Base-by-base conservation (phyloP, 1,140 invertebrate species). In the Drosophila jambulina region DNA sequence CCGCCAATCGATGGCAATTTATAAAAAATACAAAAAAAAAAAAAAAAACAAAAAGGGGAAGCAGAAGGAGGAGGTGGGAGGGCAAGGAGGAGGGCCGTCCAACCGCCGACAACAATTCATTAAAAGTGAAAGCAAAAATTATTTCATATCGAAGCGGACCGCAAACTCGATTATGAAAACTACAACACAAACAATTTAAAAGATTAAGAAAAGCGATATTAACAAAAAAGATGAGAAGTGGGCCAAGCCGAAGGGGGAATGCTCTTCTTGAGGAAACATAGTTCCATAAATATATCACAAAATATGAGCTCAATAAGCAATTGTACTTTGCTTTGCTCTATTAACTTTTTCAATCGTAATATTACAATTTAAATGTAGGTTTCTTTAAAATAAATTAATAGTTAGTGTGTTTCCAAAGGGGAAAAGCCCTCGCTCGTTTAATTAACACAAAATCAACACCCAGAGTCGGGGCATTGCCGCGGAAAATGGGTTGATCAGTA, bases 111-210 rank as follows among this genome's bases (percentile, higher is more conserved):
- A 75, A 72, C 85, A 75, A 79, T 88, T 90, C 78, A 90, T 88
- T 90, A 85, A 88, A 88, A 88, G 85, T 88, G 85, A 88, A 88
- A 88, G 85, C 81, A 85, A 85, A 79, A 90, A 90, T 90, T 81
- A 88, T 90, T 88, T 81, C 81, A 90, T 85, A 88, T 88, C 70
- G 81, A 90, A 61, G 64, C 80, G 59, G 43, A 86, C 84, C 76
- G 80, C 63, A 83, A 88, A 63, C 78, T 64, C 63, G 81, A 81
- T 90, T 90, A 88, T 88, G 85, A 90, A 90, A 90, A 88, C 63
- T 61, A 64, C 83, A 68, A 40, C 68, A 63, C 63, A 84, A 61
- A 63, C 82, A 83, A 80, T 67, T 71, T 61, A 42, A 85, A 61
- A 78, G 67, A 81, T 78, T 84, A 67, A 84, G 59, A 67, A 70